Evolutionary conservation across 2,797 vertebrate species (phyloP), one percentile per base, ranked within the genome.

Genomic region (Huso huso): DNA sequence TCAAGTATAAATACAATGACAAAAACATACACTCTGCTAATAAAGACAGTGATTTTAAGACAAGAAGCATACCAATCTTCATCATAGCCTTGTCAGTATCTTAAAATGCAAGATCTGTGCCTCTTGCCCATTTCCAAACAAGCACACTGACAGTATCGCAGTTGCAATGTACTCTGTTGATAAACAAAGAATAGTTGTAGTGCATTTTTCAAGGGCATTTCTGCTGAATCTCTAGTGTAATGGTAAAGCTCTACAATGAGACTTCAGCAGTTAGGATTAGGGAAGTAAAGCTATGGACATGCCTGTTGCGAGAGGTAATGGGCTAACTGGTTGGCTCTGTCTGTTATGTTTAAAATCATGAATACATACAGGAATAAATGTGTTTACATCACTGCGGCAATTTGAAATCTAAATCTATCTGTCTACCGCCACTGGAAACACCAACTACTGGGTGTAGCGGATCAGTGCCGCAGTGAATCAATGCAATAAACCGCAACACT

Each of bases 401-500:
- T 62, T 62, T 37, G 4, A 62, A 62, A 62, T 62, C 48, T 15
- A 62, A 62, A 48, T 62, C 61, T 18, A 62, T 62, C 61, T 18
- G 10, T 62, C 61, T 18, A 4, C 13, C 61, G 3, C 7, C 18
- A 48, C 4, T 18, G 48, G 12, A 62, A 62, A 18, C 61, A 62
- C 10, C 18, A 62, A 62, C 37, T 9, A 37, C 9, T 62, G 61
- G 8, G 37, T 62, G 61, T 37, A 48, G 61, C 1, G 18, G 61
- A 62, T 62, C 18, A 23, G 61, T 18, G 13, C 61, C 1, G 23
- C 2, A 62, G 12, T 62, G 18, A 62, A 62, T 62, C 61, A 48
- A 62, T 23, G 61, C 13, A 37, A 62, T 37, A 62, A 62, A 62
- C 9, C 4, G 1, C 6, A 10, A 18, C 18, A 62, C 10, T 48